Evolutionary conservation across 2,113 vertebrate genomes (phyloP), one percentile per base, ranked within the genome.

Genomic region (Hydropotes inermis): DNA sequence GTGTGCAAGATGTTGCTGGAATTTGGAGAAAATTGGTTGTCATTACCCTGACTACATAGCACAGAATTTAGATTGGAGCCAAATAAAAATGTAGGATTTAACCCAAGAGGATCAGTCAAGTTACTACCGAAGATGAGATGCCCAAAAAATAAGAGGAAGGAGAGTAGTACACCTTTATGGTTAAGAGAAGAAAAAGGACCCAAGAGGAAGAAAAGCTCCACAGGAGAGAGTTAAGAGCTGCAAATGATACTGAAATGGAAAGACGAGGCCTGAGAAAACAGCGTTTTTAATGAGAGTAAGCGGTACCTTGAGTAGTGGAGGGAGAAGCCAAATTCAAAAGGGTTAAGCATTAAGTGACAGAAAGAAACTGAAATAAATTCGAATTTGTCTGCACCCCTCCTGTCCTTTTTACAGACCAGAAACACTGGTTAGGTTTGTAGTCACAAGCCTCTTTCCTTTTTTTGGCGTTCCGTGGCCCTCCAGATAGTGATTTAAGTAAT

Each of bases 401-500:
- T 10, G 25, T 45, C 28, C 25, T 50, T 21, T 45, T 36, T 79
- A 39, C 2, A 0, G 15, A 28, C 39, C 52, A 47, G 27, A 90
- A 58, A 57, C 55, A 55, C 0, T 61, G 50, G 64, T 23, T 79
- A 14, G 14, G 74, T 87, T 10, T 92, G 81, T 36, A 13, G 60
- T 30, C 45, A 14, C 1, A 6, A 19, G 14, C 43, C 30, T 91
- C n/a, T 36, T 67, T 16, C 16, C 17, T 23, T n/a, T 82, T 23
- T 39, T 6, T 70, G 67, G 67, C 0, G 0, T 70, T 23, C n/a
- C 2, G 0, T 70, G 19, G n/a, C n/a, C 23, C 33, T 30, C 6
- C 45, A 16, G 27, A 19, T 89, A 28, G 28, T 54, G 28, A 70
- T 27, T 6, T 67, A 78, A 43, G 23, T 39, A 33, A 61, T 13